Evolutionary conservation across 2,797 vertebrate genomes (phyloP).

Genomic region (Fundulus diaphanus): DNA sequence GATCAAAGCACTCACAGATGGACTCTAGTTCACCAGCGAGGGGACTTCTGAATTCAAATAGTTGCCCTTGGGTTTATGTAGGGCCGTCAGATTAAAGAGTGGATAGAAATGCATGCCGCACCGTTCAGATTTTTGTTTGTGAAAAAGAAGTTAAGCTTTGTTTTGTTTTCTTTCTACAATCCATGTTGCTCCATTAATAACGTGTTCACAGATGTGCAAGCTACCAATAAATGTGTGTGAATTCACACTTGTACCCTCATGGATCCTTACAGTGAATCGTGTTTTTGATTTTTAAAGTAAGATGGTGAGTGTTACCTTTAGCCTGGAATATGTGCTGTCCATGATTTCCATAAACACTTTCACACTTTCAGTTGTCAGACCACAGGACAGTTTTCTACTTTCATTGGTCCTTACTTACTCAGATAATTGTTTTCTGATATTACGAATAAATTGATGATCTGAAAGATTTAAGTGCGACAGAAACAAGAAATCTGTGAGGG

Average conservation of each 20-base stretch:
- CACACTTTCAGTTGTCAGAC: neutral
- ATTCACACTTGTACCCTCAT: too few species aligned
- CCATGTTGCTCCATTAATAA: neutral
- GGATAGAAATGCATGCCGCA: neutral
- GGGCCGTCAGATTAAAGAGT: neutral
- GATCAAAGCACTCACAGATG: neutral
- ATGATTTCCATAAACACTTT: neutral
- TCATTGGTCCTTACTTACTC: neutral
- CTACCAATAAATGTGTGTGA: too few species aligned
- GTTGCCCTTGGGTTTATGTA: neutral
- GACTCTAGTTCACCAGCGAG: neutral
- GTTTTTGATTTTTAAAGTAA: neutral
- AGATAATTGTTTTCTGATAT: neutral
- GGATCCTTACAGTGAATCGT: neutral
- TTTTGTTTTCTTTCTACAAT: neutral
- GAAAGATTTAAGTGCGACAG: neutral
- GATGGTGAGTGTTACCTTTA: neutral
- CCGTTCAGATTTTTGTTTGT: neutral
- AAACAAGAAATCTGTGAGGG: neutral
- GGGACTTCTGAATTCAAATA: neutral
- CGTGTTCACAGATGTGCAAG: neutral
- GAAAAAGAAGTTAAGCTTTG: neutral
- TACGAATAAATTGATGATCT: neutral
- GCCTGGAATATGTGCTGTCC: neutral
- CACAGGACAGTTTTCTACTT: neutral